A percentile compares a stretch with the other conserved stretches of the same genome.
Conservation (phyloP, 2,113 vertebrate genomes). For the Alectura lathami region DNA sequence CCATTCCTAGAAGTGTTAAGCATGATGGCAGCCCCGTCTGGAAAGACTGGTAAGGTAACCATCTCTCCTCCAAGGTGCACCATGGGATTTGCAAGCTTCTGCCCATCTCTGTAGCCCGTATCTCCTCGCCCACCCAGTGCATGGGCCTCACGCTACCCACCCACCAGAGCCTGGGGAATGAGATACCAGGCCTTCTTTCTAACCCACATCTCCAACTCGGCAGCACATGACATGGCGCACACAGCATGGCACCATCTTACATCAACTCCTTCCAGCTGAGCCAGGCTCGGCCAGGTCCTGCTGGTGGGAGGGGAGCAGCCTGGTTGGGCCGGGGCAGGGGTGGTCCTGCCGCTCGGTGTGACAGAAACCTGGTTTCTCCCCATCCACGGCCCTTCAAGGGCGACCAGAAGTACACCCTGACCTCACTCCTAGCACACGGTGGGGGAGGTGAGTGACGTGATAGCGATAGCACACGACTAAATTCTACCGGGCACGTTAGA, state of each 20-base stretch:
- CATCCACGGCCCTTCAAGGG: neutral
- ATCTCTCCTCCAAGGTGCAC: slow-evolving; percentile 72
- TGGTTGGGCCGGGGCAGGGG: neutral
- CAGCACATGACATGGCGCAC: slow-evolving; percentile 73
- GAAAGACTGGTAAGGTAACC: slow-evolving; percentile 74
- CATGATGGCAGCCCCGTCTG: slow-evolving; percentile 70
- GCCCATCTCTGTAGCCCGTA: slow-evolving; percentile 63
- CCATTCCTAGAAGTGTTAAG: slow-evolving; percentile 73
- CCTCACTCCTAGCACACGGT: slow-evolving; percentile 69
- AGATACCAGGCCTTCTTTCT: slow-evolving; percentile 72
- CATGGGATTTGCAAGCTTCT: slow-evolving; percentile 71
- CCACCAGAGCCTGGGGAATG: slow-evolving; percentile 68
- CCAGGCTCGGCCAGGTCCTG: slow-evolving; percentile 19
- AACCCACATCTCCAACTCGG: slow-evolving; percentile 73
- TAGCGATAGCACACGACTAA: slow-evolving; percentile 47
- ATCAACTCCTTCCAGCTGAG: slow-evolving; percentile 42
- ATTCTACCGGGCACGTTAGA: slow-evolving; percentile 63
- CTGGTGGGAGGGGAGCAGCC: slow-evolving; percentile 26
- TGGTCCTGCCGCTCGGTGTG: neutral
- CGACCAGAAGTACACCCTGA: slow-evolving; percentile 59
- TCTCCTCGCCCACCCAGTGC: slow-evolving; percentile 72
- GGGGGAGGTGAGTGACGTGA: slow-evolving; percentile 53
- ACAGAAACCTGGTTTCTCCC: slow-evolving; percentile 39
- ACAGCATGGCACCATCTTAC: slow-evolving; percentile 73
- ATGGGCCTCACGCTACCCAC: slow-evolving; percentile 77